Percentiles rank a stretch among this genome's conserved stretches.
Evolutionary conservation across 2,113 vertebrate species (phyloP).

Genomic region (Engystomops pustulosus): DNA sequence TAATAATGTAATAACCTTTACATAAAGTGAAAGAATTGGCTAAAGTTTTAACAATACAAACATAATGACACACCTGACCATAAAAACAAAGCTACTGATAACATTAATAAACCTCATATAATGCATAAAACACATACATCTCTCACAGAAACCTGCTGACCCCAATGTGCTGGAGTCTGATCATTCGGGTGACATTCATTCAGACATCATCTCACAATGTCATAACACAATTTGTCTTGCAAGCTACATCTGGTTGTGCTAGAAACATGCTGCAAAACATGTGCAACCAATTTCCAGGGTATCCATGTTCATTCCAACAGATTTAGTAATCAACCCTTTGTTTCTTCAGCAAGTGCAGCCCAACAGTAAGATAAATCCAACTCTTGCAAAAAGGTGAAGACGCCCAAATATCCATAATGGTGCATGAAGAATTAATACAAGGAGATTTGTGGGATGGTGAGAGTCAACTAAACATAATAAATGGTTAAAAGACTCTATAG

Average conservation of each 20-base stretch:
- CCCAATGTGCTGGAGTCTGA: no score
- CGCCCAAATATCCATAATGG: background rate
- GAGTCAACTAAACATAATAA: background rate
- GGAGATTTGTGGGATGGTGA: background rate
- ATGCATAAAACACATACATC: background rate
- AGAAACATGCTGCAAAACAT: constrained; percentile 38
- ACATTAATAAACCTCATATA: background rate
- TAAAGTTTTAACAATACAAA: no score
- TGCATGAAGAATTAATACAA: background rate
- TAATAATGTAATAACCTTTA: no score
- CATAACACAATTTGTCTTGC: constrained; percentile 40
- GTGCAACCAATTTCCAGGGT: constrained; percentile 45
- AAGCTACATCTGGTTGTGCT: constrained; percentile 28
- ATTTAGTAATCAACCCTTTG: constrained; percentile 37
- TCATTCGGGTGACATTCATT: background rate
- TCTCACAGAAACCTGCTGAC: background rate
- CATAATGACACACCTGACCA: no score
- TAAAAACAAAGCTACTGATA: no score
- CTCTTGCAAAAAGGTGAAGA: background rate
- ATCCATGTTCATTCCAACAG: constrained; percentile 40
- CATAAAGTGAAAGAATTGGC: no score
- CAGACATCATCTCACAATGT: constrained; percentile 32
- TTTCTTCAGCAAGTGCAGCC: constrained; percentile 19
- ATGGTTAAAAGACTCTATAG: background rate
- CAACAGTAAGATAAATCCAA: background rate